phyloP scores from a whole-genome alignment of 1,140 invertebrate genomes.

The Drosophila tani region DNA sequence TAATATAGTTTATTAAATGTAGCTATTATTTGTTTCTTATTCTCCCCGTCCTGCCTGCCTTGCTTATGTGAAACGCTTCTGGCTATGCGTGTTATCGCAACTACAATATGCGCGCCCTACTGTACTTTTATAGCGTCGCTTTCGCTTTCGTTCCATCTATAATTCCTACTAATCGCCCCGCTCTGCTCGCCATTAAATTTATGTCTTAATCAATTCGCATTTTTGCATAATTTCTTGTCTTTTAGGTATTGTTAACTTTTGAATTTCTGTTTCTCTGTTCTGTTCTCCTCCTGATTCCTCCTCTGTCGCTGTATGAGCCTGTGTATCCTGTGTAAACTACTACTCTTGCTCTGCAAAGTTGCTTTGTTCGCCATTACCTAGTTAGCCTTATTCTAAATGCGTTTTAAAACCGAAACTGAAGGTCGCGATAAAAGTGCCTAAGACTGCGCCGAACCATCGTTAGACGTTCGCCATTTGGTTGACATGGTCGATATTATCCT shows the following conservation, averaged over 20 bases:
- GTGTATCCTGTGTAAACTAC: conserved; percentile 41
- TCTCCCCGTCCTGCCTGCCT: conserved; percentile 17
- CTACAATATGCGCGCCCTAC: conserved; percentile 72
- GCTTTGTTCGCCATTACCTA: conserved; percentile 44
- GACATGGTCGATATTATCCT: conserved; percentile 77
- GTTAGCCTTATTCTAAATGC: conserved; percentile 66
- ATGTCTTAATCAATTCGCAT: conserved; percentile 79
- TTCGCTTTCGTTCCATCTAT: conserved; percentile 18
- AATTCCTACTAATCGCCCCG: conserved; percentile 43
- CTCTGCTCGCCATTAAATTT: conserved; percentile 65
- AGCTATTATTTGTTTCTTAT: conserved; percentile 74
- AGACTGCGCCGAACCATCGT: conserved; percentile 58
- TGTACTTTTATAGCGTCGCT: conserved; percentile 56
- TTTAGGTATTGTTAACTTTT: conserved; percentile 84
- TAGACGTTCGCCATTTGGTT: conserved; percentile 84
- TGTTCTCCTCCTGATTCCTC: conserved; percentile 20
- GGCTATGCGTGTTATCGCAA: conserved; percentile 71
- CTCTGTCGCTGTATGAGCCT: conserved; percentile 38
- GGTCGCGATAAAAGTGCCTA: conserved; percentile 72
- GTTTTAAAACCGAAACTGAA: conserved; percentile 74
- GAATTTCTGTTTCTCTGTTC: conserved; percentile 69
- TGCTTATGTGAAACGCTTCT: conserved; percentile 53
- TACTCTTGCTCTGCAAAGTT: conserved; percentile 53
- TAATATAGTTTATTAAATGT: conserved; percentile 77
- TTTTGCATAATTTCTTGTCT: conserved; percentile 81